Evolutionary conservation across 2,797 vertebrate genomes (phyloP).

Genomic region (Poeciliopsis presidionis): DNA sequence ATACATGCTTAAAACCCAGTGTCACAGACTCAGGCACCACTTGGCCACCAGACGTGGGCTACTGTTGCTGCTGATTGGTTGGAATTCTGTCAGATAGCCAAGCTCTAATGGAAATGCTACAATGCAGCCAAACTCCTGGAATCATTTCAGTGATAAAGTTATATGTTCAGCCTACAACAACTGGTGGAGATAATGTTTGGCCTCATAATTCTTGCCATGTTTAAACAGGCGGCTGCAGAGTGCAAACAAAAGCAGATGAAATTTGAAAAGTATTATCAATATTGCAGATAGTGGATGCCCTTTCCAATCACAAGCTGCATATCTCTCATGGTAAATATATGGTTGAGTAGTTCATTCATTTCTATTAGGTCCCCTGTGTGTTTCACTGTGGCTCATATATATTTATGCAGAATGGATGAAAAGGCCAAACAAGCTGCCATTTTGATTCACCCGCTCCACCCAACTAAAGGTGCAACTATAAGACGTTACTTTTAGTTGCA

Average conservation of each 20-base stretch:
- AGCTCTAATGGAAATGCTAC: slow-evolving; percentile 99
- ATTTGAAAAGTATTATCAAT: slow-evolving; percentile 99
- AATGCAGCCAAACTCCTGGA: slow-evolving; percentile 98
- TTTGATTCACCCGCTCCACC: slow-evolving; percentile 77
- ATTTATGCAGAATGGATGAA: slow-evolving; percentile 87
- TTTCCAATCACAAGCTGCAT: slow-evolving; percentile 99
- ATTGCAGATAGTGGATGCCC: slow-evolving; percentile 99
- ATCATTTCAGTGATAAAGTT: slow-evolving; percentile 99
- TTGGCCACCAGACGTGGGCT: slow-evolving; percentile 89
- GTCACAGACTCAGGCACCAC: slow-evolving; percentile 74
- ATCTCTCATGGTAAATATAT: slow-evolving; percentile 99
- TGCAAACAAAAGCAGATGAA: slow-evolving; percentile 99
- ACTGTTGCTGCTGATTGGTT: slow-evolving; percentile 89
- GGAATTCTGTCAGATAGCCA: slow-evolving; percentile 98
- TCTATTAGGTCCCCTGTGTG: slow-evolving; percentile 99
- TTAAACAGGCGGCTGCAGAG: slow-evolving; percentile 99
- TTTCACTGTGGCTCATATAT: slow-evolving; percentile 83
- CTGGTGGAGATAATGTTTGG: slow-evolving; percentile 97
- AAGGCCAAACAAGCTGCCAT: slow-evolving; percentile 86
- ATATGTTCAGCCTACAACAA: slow-evolving; percentile 99
- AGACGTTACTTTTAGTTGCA: slow-evolving; percentile 75
- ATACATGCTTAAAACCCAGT: slow-evolving; percentile 42
- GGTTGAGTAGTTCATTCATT: slow-evolving; percentile 99
- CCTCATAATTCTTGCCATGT: slow-evolving; percentile 99
- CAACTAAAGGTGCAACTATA: slow-evolving; percentile 84